Evolutionary conservation across 1,140 invertebrate species (phyloP).

Genomic region (Rhynchophorus ferrugineus): DNA sequence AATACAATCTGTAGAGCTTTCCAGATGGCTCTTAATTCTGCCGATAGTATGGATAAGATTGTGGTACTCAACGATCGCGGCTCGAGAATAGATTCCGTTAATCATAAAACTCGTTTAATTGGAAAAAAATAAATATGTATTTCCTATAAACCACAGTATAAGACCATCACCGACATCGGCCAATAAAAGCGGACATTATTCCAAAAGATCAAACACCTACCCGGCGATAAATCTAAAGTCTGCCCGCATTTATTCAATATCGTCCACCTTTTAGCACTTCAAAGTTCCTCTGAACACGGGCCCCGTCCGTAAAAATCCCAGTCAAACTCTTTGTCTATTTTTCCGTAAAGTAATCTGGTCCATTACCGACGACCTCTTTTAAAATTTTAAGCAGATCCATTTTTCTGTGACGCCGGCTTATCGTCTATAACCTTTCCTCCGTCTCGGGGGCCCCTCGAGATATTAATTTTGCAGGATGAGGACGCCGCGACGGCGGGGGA

Average conservation of each 20-base stretch:
- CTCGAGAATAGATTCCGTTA: too few species aligned
- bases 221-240: not conserved
- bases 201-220: not conserved
- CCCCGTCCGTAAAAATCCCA: not conserved
- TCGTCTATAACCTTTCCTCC: conserved; percentile 5
- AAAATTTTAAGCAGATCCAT: conserved; percentile 17
- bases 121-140: too few species aligned
- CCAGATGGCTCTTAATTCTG: too few species aligned
- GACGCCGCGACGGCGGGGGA: too few species aligned
- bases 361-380: conserved; percentile 14
- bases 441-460: not conserved
- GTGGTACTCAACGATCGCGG: too few species aligned
- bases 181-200: too few species aligned
- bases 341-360: conserved; percentile 14
- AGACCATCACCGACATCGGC: too few species aligned
- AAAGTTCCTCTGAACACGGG: conserved; percentile 6
- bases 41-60: too few species aligned
- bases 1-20: too few species aligned
- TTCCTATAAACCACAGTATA: too few species aligned
- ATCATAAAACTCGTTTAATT: too few species aligned
- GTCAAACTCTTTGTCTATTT: conserved; percentile 10
- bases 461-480: not conserved
- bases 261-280: conserved; percentile 1
- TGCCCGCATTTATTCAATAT: conserved; percentile 3
- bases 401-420: conserved; percentile 7